Evolutionary conservation across 2,888 invertebrate genomes (phyloP).

Genomic region (Polyommatus iphigenia): DNA sequence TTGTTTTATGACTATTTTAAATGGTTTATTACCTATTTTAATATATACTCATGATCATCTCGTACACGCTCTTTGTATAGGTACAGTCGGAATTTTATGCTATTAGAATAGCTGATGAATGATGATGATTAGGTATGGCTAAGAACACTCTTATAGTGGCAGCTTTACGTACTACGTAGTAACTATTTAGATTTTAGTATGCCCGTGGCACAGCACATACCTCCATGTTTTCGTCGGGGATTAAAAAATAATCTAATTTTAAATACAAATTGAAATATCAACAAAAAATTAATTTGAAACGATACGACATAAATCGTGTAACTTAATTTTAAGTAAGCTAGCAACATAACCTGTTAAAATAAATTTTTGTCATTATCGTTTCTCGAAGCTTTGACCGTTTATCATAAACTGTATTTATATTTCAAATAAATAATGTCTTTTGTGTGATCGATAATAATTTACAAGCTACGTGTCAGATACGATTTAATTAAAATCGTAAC

Average conservation of each 20-base stretch:
- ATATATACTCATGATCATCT: neutral
- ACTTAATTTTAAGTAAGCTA: neutral
- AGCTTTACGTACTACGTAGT: no score
- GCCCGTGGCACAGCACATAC: neutral
- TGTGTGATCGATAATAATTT: neutral
- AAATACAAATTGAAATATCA: neutral
- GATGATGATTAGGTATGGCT: no score
- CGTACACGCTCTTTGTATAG: no score
- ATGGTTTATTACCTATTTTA: neutral
- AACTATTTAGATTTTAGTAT: no score
- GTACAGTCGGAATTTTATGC: no score
- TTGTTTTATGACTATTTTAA: neutral
- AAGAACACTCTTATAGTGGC: no score
- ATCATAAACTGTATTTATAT: slow-evolving; percentile 6
- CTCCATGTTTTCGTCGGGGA: neutral
- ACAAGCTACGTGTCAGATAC: neutral
- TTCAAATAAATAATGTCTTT: slow-evolving; percentile 1
- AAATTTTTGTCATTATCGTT: neutral
- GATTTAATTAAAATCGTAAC: neutral
- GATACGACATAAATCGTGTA: neutral
- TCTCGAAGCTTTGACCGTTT: slow-evolving; percentile 6
- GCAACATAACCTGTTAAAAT: neutral
- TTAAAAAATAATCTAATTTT: neutral
- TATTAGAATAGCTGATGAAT: no score
- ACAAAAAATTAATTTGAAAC: neutral